Percentiles rank a stretch among this genome's conserved stretches.
Conservation (phyloP, 1,140 invertebrate species). For the Hyles vespertilio region DNA sequence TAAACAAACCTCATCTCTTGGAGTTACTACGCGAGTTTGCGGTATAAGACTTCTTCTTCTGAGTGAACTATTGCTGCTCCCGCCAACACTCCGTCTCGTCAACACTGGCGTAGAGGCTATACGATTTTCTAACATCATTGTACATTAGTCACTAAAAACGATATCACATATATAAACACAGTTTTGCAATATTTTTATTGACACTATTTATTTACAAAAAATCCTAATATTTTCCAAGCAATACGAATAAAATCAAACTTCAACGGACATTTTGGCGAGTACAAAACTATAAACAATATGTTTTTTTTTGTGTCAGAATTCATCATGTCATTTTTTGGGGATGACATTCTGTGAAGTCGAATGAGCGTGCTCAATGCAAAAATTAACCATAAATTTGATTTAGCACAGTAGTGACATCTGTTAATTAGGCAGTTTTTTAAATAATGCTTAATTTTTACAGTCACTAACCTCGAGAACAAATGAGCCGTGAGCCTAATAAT, state of each 20-base stretch:
- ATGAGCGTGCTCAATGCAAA: no score
- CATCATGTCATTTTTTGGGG: no score
- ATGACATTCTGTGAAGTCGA: no score
- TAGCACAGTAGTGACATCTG: no score
- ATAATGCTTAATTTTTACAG: no score
- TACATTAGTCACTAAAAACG: slow-evolving; percentile 12
- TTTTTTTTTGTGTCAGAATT: not conserved
- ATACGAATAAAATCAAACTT: slow-evolving; percentile 23
- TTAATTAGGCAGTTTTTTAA: no score
- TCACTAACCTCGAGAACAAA: no score
- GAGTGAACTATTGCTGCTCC: slow-evolving; percentile 49
- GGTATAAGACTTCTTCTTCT: slow-evolving; percentile 53
- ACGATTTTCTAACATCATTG: slow-evolving; percentile 51
- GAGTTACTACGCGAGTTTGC: slow-evolving; percentile 33
- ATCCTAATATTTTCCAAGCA: not conserved
- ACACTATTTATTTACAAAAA: slow-evolving; percentile 5
- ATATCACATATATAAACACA: no score
- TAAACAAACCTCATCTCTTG: slow-evolving; percentile 42
- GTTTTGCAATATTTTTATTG: not conserved
- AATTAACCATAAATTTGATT: no score
- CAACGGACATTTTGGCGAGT: slow-evolving; percentile 31
- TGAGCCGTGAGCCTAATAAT: no score
- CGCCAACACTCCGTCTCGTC: slow-evolving; percentile 57
- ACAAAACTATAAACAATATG: not conserved
- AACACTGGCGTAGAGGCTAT: slow-evolving; percentile 45